Evolutionary conservation across 2,797 vertebrate species (phyloP).

Genomic region (Nothura maculosa): DNA sequence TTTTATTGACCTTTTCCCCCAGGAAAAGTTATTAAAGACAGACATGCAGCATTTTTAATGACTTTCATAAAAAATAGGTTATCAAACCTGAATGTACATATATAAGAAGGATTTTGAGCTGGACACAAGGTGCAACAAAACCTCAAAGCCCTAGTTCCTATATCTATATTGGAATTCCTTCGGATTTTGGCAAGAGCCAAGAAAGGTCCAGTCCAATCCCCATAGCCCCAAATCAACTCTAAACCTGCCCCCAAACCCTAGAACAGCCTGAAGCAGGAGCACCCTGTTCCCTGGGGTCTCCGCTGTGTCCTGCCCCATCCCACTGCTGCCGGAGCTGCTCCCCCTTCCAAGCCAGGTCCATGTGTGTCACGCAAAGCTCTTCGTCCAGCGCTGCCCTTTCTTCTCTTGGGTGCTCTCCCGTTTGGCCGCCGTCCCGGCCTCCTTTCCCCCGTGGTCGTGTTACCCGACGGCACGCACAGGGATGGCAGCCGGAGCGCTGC

Average conservation of each 20-base stretch:
- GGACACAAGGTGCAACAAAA: not conserved
- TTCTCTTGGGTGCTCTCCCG: not conserved
- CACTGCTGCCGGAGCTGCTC: rapidly evolving
- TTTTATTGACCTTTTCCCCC: not conserved
- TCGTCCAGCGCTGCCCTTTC: not conserved
- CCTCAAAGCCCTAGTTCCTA: not conserved
- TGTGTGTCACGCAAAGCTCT: not conserved
- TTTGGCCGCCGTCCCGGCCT: not conserved
- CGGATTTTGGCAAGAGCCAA: not conserved
- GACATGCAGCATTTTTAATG: not conserved
- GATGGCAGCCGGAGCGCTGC: not conserved
- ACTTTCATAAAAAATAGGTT: not conserved
- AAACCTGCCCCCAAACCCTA: not conserved
- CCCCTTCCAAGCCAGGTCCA: not conserved
- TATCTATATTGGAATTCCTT: not conserved
- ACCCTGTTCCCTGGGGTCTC: not conserved
- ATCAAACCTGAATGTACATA: not conserved
- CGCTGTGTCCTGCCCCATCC: not conserved
- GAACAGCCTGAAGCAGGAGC: not conserved
- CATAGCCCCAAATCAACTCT: not conserved
- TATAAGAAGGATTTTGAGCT: not conserved
- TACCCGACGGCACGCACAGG: not conserved
- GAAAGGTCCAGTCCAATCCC: not conserved
- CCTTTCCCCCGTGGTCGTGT: not conserved
- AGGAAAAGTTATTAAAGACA: not conserved